These are phyloP conservation scores for Lampropteryx suffumata DNA, from an alignment of 2,888 invertebrate genomes.

Conservation along the genomic window DNA sequence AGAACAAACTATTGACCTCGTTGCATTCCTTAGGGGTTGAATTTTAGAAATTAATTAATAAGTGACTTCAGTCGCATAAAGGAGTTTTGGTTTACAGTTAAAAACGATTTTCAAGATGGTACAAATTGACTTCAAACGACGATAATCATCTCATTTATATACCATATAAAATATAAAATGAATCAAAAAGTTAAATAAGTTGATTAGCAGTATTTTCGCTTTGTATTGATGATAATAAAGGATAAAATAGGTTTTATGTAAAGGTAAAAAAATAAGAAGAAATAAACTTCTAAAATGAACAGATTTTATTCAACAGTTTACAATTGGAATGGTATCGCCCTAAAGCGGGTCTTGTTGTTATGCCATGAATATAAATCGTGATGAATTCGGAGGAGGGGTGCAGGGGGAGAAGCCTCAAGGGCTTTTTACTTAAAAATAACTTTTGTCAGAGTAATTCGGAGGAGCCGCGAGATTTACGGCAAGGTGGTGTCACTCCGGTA, in stretches of 20 bases:
- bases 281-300: conserved; percentile 37
- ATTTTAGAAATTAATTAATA: no score
- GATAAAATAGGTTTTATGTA: no score
- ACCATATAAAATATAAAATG: no score
- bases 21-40: background rate
- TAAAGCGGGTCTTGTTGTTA: conserved; percentile 79
- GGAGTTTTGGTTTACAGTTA: no score
- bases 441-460: conserved; percentile 81
- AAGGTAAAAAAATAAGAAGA: conserved; percentile 8
- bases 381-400: conserved; percentile 76
- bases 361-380: conserved; percentile 85
- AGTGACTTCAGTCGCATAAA: no score
- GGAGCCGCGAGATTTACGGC: conserved; percentile 77
- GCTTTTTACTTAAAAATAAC: conserved; percentile 83
- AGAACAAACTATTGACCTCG: conserved; percentile 45
- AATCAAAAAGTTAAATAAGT: no score
- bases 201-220: no score
- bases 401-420: conserved; percentile 69
- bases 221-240: no score
- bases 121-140: no score
- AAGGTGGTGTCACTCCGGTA: conserved; percentile 82
- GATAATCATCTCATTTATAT: no score
- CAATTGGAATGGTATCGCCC: conserved; percentile 75
- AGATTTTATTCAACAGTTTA: conserved; percentile 67
- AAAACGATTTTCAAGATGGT: no score